Evolutionary conservation across 2,113 vertebrate genomes (phyloP).

Genomic region (Strix aluco): DNA sequence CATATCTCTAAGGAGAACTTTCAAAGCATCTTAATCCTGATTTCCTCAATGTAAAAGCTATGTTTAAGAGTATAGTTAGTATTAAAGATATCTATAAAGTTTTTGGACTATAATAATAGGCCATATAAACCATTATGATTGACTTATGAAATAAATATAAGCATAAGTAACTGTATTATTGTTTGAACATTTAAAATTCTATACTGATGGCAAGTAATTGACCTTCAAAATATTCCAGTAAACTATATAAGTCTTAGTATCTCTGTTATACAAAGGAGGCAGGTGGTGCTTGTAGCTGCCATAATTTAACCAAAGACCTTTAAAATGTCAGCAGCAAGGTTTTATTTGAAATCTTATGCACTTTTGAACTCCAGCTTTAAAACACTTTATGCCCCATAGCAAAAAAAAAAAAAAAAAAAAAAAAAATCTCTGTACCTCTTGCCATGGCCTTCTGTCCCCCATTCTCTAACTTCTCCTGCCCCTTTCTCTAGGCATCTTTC

Average conservation of each 20-base stretch:
- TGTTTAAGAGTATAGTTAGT: not conserved
- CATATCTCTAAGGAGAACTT: not conserved
- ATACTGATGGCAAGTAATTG: not conserved
- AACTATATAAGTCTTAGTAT: not conserved
- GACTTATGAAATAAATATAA: not conserved
- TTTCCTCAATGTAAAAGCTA: not conserved
- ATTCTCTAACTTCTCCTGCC: not conserved
- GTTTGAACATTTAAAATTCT: not conserved
- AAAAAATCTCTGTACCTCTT: not conserved
- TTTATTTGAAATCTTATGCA: not conserved
- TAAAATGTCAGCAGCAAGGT: not conserved
- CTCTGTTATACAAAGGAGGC: not conserved
- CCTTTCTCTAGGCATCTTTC: not conserved
- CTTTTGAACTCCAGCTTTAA: conserved; percentile 1
- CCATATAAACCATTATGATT: not conserved
- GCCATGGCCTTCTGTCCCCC: not conserved
- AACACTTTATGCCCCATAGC: not conserved
- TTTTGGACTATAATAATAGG: not conserved
- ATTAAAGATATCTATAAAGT: not conserved
- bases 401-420: not conserved
- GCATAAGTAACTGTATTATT: not conserved
- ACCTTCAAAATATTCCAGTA: not conserved
- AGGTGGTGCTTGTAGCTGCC: not conserved
- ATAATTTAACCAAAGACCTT: not conserved
- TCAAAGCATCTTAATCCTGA: not conserved